Percentiles rank a stretch among this genome's conserved stretches.
phyloP scores from a whole-genome alignment of 1,140 invertebrate species.

The Macrosteles quadrilineatus region DNA sequence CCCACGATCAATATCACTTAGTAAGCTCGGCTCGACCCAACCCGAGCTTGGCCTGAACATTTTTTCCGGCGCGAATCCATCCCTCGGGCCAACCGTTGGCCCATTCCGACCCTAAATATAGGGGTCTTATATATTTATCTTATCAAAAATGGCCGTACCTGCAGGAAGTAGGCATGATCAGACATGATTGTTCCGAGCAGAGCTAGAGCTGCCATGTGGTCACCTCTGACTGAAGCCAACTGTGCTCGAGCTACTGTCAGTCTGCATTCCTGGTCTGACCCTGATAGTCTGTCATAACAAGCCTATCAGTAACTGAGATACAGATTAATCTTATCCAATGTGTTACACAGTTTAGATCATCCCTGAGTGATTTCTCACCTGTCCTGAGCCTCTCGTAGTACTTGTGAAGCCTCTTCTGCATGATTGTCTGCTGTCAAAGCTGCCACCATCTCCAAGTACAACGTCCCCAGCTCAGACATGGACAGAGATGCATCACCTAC shows the following conservation, averaged over 20 bases:
- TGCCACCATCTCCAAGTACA: conserved; percentile 87
- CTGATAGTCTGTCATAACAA: conserved; percentile 61
- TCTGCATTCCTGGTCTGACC: conserved; percentile 80
- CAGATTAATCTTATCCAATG: too few relatives aligned
- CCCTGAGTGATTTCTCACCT: too few relatives aligned
- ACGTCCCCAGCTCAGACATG: conserved; percentile 60
- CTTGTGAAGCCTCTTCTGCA: conserved; percentile 74
- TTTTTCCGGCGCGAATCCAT: too few relatives aligned
- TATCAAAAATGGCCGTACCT: conserved; percentile 42
- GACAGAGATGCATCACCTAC: conserved; percentile 34
- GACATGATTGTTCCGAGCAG: conserved; percentile 75
- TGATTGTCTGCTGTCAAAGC: conserved; percentile 69
- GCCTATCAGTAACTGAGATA: too few relatives aligned
- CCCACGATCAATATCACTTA: too few relatives aligned
- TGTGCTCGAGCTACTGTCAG: conserved; percentile 84
- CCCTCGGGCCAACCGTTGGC: too few relatives aligned
- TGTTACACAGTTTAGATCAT: too few relatives aligned
- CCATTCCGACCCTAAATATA: too few relatives aligned
- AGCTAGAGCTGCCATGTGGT: conserved; percentile 78
- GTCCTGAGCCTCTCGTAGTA: conserved; percentile 78
- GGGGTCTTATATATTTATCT: too few relatives aligned
- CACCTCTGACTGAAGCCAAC: conserved; percentile 74
- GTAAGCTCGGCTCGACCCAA: too few relatives aligned
- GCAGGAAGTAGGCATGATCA: conserved; percentile 80
- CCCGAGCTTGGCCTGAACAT: too few relatives aligned